Evolutionary conservation across 2,797 vertebrate species (phyloP), one percentile per base, ranked within the genome.

Genomic region (Danio choprae): DNA sequence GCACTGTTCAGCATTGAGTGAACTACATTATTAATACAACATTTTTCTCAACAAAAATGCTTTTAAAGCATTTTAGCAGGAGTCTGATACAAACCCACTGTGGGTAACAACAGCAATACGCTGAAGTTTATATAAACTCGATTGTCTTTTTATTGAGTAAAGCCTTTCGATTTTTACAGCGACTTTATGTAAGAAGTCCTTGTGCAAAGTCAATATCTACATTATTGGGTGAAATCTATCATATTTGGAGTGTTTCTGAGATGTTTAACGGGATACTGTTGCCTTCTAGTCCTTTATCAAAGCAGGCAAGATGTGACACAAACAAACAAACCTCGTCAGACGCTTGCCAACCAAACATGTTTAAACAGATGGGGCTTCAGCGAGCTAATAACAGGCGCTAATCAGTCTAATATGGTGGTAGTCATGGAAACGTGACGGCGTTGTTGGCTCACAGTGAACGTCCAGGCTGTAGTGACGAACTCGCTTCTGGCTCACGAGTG

Each of bases 401-500:
- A 80, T 82, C 62, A 76, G 69, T 70, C 46, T 78, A 83, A 71
- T 72, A 78, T 63, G 59, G 55, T 63, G 12, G 63, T 60, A 75
- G 70, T 71, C 73, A 74, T 84, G 53, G 65, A 71, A 65, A 56
- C 65, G n/a, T 22, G 71, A 74, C 9, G 15, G 64, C 62, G 75
- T 75, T 44, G 38, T 73, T 72, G 62, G 92, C 96, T 95, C 92
- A 97, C 96, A 97, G 87, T 96, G 92, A 16, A 97, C 96, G 56
- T 96, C 95, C 88, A 97, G 91, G 82, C 95, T 94, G 84, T 97
- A 96, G 90, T 96, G 96, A 62, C 95, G 95, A 82, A 96, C 88
- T 86, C 90, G 94, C 87, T 93, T 95, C 88, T 96, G 95, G 5
- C 91, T 93, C 1, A 86, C 88, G 81, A 97, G 89, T 0, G 94